phyloP scores from a whole-genome alignment of 1,140 invertebrate species.

The Aethina tumida region DNA sequence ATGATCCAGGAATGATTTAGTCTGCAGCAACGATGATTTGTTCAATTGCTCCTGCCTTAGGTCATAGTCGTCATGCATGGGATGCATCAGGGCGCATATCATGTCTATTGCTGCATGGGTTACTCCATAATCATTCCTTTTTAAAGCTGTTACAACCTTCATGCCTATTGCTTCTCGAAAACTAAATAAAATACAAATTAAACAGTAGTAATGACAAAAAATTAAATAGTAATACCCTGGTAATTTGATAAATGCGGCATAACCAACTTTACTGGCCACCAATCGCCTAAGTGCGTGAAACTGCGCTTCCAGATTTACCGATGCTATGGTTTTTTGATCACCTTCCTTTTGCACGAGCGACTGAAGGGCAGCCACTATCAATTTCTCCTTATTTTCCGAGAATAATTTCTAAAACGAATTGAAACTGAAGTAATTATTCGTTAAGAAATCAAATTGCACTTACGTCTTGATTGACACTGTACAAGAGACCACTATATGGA shows the following conservation, averaged over 20 bases:
- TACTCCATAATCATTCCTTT: constrained; percentile 78
- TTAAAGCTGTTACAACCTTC: constrained; percentile 85
- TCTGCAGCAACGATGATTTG: constrained; percentile 90
- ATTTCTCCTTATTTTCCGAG: constrained; percentile 96
- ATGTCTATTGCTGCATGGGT: constrained; percentile 96
- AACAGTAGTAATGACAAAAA: constrained; percentile 3
- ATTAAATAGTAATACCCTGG: constrained; percentile 51
- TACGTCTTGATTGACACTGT: constrained; percentile 93
- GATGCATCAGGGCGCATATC: constrained; percentile 95
- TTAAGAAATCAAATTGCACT: constrained; percentile 34
- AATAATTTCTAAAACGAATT: constrained; percentile 67
- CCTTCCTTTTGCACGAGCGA: constrained; percentile 64
- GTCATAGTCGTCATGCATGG: constrained; percentile 95
- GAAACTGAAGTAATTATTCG: neutral
- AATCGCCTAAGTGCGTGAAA: constrained; percentile 89
- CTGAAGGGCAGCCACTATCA: constrained; percentile 75
- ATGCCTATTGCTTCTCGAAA: constrained; percentile 91
- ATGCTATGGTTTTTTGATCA: constrained; percentile 47
- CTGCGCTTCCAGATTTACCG: constrained; percentile 76
- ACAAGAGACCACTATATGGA: constrained; percentile 92
- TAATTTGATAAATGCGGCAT: constrained; percentile 87
- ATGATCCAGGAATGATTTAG: constrained; percentile 84
- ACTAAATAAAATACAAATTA: constrained; percentile 8
- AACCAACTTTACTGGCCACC: constrained; percentile 95
- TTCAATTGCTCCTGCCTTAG: constrained; percentile 95